A percentile compares a stretch with the other conserved stretches of the same genome.
Evolutionary conservation across 2,888 invertebrate genomes (phyloP).

Genomic region (Oithona nana): DNA sequence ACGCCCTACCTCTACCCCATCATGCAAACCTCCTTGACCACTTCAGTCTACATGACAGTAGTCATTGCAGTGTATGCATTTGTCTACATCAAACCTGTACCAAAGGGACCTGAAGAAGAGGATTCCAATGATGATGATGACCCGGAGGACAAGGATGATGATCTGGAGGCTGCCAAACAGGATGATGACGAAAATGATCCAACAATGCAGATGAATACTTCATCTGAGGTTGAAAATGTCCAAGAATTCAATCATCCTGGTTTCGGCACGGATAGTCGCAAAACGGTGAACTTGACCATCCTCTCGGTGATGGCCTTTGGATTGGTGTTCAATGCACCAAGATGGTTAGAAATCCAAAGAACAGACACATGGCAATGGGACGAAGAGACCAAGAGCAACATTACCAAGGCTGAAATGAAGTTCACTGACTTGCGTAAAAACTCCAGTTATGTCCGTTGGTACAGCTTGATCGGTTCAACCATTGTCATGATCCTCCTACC

Average conservation of each 20-base stretch:
- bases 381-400: too few relatives aligned
- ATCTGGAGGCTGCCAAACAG: too few relatives aligned
- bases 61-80: neutral
- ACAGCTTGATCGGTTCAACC: neutral
- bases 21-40: neutral
- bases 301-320: neutral
- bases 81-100: neutral
- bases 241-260: too few relatives aligned
- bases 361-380: too few relatives aligned
- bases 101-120: too few relatives aligned
- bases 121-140: too few relatives aligned
- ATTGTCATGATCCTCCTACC: neutral
- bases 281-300: neutral
- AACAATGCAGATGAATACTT: too few relatives aligned
- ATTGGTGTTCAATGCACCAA: neutral
- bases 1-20: neutral
- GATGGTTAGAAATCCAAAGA: neutral
- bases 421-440: neutral
- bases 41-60: neutral
- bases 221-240: too few relatives aligned
- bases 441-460: neutral
- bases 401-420: too few relatives aligned
- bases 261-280: neutral
- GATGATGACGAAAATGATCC: too few relatives aligned
- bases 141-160: too few relatives aligned